These are phyloP conservation scores for Cyprinus carpio DNA, from an alignment of 2,113 vertebrate species.

Conservation along the genomic window DNA sequence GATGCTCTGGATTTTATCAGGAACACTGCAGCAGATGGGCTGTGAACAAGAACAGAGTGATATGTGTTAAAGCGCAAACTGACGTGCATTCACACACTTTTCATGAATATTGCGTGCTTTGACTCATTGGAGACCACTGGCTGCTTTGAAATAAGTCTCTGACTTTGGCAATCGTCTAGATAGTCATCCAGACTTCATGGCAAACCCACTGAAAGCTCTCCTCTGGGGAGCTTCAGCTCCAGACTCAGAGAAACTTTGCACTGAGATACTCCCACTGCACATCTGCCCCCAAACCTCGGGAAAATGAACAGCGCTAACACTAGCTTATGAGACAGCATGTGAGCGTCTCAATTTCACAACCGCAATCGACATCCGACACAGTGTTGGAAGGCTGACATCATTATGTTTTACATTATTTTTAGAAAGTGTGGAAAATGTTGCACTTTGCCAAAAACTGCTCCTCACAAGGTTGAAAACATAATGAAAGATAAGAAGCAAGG, in stretches of 20 bases:
- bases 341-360: background rate
- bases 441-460: background rate
- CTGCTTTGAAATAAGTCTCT: constrained; percentile 50
- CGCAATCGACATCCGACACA: constrained; percentile 5
- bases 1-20: constrained; percentile 53
- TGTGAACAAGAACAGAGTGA: constrained; percentile 49
- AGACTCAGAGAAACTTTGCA: constrained; percentile 6
- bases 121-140: constrained; percentile 26
- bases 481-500: too few relatives aligned
- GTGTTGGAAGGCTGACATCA: constrained; percentile 5
- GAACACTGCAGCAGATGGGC: constrained; percentile 56
- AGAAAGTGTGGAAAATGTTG: background rate
- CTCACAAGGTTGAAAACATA: background rate
- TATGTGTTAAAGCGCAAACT: constrained; percentile 47
- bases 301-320: constrained; percentile 27
- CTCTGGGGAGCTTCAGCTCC: constrained; percentile 40
- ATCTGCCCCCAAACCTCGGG: constrained; percentile 1
- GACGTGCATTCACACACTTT: constrained; percentile 21
- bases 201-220: constrained; percentile 25
- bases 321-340: background rate
- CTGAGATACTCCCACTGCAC: constrained; percentile 36
- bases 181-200: constrained; percentile 50
- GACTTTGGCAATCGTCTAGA: constrained; percentile 48
- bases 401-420: background rate
- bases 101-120: constrained; percentile 48